Percentiles rank a stretch among this genome's conserved stretches.
These are phyloP conservation scores for Cistogaster globosa DNA, from an alignment of 2,888 invertebrate genomes.

Conservation along the genomic window DNA sequence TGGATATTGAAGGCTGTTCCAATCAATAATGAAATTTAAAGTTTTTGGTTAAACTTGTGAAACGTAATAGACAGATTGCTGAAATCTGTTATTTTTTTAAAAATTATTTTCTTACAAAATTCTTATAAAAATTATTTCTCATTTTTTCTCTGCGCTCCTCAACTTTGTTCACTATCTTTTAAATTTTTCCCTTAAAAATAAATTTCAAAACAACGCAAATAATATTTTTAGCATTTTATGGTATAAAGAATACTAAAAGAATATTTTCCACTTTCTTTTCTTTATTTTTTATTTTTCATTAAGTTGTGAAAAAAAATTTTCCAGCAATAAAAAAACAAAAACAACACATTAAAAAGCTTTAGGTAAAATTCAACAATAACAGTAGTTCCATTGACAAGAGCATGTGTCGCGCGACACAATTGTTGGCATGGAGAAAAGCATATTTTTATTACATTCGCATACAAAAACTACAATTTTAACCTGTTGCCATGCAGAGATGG, in stretches of 20 bases:
- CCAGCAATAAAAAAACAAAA: not conserved
- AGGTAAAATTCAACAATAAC: not conserved
- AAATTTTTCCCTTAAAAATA: not conserved
- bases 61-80: too few species aligned
- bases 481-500: conserved; percentile 9
- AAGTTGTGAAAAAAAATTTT: not conserved
- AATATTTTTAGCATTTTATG: not conserved
- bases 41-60: too few species aligned
- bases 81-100: too few species aligned
- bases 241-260: not conserved
- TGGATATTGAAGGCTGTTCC: too few species aligned
- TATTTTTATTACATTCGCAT: conserved; percentile 1
- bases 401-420: conserved; percentile 13
- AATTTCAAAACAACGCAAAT: not conserved
- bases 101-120: too few species aligned
- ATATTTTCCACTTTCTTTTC: not conserved
- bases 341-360: not conserved
- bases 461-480: conserved; percentile 6
- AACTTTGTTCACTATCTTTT: not conserved
- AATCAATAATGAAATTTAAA: too few species aligned
- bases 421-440: conserved; percentile 12
- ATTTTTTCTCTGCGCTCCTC: too few species aligned
- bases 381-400: not conserved
- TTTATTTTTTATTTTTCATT: not conserved
- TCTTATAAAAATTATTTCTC: too few species aligned